A percentile compares a stretch with the other conserved stretches of the same genome.
Conservation (phyloP, 2,888 invertebrate species). For the Erebia aethiops region DNA sequence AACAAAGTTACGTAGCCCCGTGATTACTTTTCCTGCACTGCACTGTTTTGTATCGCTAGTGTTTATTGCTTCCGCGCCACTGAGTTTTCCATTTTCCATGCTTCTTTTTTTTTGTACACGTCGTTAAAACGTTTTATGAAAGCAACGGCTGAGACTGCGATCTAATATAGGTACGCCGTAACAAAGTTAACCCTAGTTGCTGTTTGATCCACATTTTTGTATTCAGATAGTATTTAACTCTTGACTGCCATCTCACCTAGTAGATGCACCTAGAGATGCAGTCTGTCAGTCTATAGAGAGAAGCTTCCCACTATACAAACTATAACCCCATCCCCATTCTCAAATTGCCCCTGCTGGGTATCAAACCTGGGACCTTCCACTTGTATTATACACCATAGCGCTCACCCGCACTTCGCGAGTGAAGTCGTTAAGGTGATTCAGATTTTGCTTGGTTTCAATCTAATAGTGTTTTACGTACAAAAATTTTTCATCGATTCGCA, state of each 20-base stretch:
- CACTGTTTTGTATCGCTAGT: conserved; percentile 43
- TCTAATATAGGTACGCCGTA: not conserved
- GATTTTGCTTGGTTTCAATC: too few relatives aligned
- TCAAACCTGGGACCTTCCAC: too few relatives aligned
- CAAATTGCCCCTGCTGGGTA: too few relatives aligned
- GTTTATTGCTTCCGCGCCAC: conserved; percentile 52
- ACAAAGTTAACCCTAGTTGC: not conserved
- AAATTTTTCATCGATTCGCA: not conserved
- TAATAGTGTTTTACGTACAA: not conserved
- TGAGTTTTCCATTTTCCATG: conserved; percentile 43
- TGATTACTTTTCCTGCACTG: conserved; percentile 65
- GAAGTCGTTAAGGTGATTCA: too few relatives aligned
- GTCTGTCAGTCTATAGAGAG: too few relatives aligned
- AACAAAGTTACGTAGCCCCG: conserved; percentile 58
- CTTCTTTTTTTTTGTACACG: conserved; percentile 26
- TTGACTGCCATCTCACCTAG: not conserved
- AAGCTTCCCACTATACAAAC: too few relatives aligned
- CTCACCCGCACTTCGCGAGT: too few relatives aligned
- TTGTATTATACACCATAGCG: too few relatives aligned
- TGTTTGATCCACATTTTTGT: not conserved
- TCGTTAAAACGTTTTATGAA: conserved; percentile 13
- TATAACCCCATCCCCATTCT: too few relatives aligned
- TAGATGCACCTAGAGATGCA: too few relatives aligned
- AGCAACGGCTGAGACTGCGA: not conserved
- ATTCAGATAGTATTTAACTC: not conserved